Percentiles rank a stretch among this genome's conserved stretches.
phyloP scores from a whole-genome alignment of 92 coral and sea anemone species.

The Porites divaricata region DNA sequence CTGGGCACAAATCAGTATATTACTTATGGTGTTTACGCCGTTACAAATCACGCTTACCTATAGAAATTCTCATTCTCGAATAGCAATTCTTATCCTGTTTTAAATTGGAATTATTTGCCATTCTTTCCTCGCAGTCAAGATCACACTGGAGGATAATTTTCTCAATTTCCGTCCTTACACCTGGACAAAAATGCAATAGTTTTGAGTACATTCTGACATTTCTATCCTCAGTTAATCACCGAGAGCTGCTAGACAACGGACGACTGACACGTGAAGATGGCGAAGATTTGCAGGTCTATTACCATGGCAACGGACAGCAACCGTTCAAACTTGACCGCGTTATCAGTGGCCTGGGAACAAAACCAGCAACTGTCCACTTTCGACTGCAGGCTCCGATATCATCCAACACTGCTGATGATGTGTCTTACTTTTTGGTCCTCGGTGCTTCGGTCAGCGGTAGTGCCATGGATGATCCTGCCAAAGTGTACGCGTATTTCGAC shows the following conservation, averaged over 20 bases:
- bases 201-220: not conserved
- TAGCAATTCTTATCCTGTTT: no score
- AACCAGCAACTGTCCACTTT: conserved; percentile 43
- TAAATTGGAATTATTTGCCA: no score
- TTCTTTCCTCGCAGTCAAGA: no score
- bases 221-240: conserved; percentile 43
- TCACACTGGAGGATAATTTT: no score
- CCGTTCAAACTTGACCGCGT: conserved; percentile 56
- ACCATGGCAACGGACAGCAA: conserved; percentile 15
- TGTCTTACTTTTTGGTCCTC: conserved; percentile 52
- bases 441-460: conserved; percentile 63
- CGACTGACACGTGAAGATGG: conserved; percentile 40
- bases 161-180: no score
- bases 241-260: conserved; percentile 41
- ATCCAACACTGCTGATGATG: conserved; percentile 35
- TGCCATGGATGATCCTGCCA: conserved; percentile 64
- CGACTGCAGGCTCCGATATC: conserved; percentile 50
- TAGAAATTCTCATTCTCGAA: no score
- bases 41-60: no score
- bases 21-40: no score
- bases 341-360: conserved; percentile 45
- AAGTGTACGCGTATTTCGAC: conserved; percentile 70
- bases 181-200: not conserved
- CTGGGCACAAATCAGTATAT: no score
- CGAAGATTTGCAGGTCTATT: conserved; percentile 50